Conservation (phyloP, 1,140 invertebrate genomes). For the Diorhabda elongata region DNA sequence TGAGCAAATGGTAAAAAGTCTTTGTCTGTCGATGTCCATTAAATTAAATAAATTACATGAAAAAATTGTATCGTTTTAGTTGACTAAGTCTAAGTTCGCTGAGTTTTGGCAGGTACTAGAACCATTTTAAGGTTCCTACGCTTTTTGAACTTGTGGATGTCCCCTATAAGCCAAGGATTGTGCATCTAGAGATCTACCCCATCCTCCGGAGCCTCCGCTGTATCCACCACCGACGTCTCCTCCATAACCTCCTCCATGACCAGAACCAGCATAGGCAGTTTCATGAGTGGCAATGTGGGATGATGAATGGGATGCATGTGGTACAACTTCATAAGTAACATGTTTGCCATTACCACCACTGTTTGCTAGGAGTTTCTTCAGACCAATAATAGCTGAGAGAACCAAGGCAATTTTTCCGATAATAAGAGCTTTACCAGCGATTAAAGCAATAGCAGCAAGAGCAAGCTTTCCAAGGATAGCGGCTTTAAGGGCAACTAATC, state of each 20-base stretch:
- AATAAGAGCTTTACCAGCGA: slow-evolving; percentile 77
- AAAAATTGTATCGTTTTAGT: slow-evolving; percentile 17
- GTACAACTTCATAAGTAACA: slow-evolving; percentile 79
- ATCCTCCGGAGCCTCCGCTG: slow-evolving; percentile 59
- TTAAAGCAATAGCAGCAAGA: slow-evolving; percentile 72
- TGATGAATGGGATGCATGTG: slow-evolving; percentile 71
- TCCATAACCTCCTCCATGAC: slow-evolving; percentile 52
- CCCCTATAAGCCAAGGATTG: slow-evolving; percentile 71
- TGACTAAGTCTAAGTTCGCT: slow-evolving; percentile 13
- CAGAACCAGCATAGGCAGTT: slow-evolving; percentile 54
- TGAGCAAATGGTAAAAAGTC: slow-evolving; percentile 33
- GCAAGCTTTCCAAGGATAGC: slow-evolving; percentile 72
- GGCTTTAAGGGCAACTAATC: slow-evolving; percentile 70
- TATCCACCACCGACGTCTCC: slow-evolving; percentile 53
- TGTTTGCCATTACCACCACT: slow-evolving; percentile 66
- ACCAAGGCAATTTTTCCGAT: slow-evolving; percentile 80
- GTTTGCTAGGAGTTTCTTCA: slow-evolving; percentile 69
- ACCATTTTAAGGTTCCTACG: slow-evolving; percentile 29
- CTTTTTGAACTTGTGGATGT: slow-evolving; percentile 48
- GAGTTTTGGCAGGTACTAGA: slow-evolving; percentile 45
- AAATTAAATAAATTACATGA: slow-evolving; percentile 33
- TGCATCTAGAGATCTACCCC: slow-evolving; percentile 67
- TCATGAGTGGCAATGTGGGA: slow-evolving; percentile 64
- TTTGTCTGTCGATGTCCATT: slow-evolving; percentile 29
- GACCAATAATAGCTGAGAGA: slow-evolving; percentile 72